Percentiles rank a stretch among this genome's conserved stretches.
These are phyloP conservation scores for Calidris pugnax DNA, from an alignment of 2,113 vertebrate species.

Conservation along the genomic window DNA sequence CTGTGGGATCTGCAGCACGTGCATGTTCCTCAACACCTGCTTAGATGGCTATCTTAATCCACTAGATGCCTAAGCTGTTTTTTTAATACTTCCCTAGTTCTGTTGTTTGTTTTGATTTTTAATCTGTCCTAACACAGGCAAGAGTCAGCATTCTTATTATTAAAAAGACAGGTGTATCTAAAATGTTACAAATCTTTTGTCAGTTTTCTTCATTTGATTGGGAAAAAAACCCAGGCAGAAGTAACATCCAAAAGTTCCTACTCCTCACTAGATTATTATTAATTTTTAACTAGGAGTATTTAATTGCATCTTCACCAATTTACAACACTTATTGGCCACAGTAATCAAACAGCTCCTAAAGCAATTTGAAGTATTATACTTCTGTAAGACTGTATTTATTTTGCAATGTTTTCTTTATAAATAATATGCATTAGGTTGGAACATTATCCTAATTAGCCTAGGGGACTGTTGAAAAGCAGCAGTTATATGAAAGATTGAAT, in stretches of 20 bases:
- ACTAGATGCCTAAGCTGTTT: not conserved
- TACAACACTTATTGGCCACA: not conserved
- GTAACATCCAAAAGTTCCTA: not conserved
- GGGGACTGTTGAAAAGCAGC: slow-evolving; percentile 21
- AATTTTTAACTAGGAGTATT: slow-evolving; percentile 16
- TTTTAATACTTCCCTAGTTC: not conserved
- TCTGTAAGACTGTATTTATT: slow-evolving; percentile 8
- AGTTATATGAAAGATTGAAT: slow-evolving; percentile 18
- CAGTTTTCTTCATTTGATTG: not conserved
- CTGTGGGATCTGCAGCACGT: not conserved
- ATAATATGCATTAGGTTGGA: slow-evolving; percentile 6
- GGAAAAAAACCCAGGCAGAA: not conserved
- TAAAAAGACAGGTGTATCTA: not conserved
- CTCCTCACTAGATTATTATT: not conserved
- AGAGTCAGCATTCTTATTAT: not conserved
- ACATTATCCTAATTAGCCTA: slow-evolving; percentile 42
- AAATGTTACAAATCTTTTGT: not conserved
- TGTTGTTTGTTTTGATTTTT: not conserved
- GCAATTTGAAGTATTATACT: slow-evolving; percentile 17
- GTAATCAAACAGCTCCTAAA: slow-evolving; percentile 36
- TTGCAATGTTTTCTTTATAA: slow-evolving; percentile 9
- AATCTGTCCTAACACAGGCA: not conserved
- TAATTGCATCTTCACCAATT: slow-evolving; percentile 19
- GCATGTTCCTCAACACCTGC: not conserved
- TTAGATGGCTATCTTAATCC: not conserved